Evolutionary conservation across 2,113 vertebrate genomes (phyloP).

Genomic region (Laticauda colubrina): DNA sequence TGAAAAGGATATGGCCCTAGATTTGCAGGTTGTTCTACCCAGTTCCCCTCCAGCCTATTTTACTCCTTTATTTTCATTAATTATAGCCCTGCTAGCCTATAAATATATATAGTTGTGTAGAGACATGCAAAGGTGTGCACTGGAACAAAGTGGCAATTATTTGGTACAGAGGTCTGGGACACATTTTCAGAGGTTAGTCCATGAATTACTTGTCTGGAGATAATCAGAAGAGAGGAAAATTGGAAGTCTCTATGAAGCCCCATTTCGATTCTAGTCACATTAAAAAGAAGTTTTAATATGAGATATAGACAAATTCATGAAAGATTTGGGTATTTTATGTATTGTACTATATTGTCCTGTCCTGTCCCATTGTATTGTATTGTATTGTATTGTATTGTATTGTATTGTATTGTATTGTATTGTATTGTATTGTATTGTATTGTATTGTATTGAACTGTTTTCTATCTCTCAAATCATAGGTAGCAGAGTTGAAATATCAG

Average conservation of each 20-base stretch:
- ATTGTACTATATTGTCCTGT: too few species aligned
- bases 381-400: too few species aligned
- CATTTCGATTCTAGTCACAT: not conserved
- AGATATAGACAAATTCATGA: not conserved
- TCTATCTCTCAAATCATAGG: not conserved
- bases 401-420: not conserved
- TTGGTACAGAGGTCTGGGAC: not conserved
- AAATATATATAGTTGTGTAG: not conserved
- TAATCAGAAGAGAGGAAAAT: not conserved
- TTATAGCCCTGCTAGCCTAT: not conserved
- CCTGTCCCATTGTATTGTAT: too few species aligned
- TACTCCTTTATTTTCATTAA: not conserved
- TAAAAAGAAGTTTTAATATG: not conserved
- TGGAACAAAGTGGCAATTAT: not conserved
- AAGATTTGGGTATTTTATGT: not conserved
- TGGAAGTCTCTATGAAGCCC: not conserved
- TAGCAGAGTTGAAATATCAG: not conserved
- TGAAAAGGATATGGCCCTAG: not conserved
- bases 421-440: too few species aligned
- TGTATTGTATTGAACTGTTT: not conserved
- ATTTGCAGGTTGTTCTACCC: not conserved
- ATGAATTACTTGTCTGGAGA: not conserved
- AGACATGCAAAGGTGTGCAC: not conserved
- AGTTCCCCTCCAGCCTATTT: not conserved
- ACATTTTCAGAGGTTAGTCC: not conserved